Base-by-base conservation (phyloP, 2,113 vertebrate species). In the Monopterus albus region DNA sequence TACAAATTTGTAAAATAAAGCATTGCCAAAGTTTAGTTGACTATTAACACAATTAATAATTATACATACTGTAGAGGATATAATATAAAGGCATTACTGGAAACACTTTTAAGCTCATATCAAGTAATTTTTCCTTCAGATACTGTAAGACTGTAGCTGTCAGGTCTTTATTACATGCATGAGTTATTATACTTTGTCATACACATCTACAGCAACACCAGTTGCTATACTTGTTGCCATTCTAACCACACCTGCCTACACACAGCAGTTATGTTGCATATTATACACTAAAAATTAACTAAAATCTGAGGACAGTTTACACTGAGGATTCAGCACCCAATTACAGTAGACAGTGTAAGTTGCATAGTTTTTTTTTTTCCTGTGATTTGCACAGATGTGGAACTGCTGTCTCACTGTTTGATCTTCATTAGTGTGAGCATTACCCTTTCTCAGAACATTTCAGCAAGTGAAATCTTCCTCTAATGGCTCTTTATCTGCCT, bases 341-440 rank as follows among this genome's bases (percentile, higher is more conserved):
- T n/a, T n/a, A n/a, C n/a, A n/a, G n/a, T n/a, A n/a, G 36, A 79
- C 28, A 60, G 17, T 51, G 15, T 31, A 72, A 35, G 28, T 20
- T n/a, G n/a, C n/a, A n/a, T n/a, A n/a, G n/a, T n/a, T n/a, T n/a
- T n/a, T n/a, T 26, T 23, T 28, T 63, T 56, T 50, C 15, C 29
- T 23, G 18, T 53, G 35, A 55, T 40, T 21, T 63, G 36, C 50
- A 43, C 50, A 8, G 56, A 64, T 50, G 31, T 26, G 35, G 10
- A 66, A 52, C 73, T 29, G 70, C 46, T 42, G 13, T 38, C 51
- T 55, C 18, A 2, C 20, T 28, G 28, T 60, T 49, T 53, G 47
- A 65, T 71, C 65, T 65, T 71, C 64, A 70, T 81, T 66, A 74
- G 74, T 35, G 51, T 72, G 52, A 77, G 57, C 28, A 50, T 75